A percentile compares a stretch with the other conserved stretches of the same genome.
These are phyloP conservation scores for Augochlora pura DNA, from an alignment of 1,140 invertebrate species.

Conservation along the genomic window DNA sequence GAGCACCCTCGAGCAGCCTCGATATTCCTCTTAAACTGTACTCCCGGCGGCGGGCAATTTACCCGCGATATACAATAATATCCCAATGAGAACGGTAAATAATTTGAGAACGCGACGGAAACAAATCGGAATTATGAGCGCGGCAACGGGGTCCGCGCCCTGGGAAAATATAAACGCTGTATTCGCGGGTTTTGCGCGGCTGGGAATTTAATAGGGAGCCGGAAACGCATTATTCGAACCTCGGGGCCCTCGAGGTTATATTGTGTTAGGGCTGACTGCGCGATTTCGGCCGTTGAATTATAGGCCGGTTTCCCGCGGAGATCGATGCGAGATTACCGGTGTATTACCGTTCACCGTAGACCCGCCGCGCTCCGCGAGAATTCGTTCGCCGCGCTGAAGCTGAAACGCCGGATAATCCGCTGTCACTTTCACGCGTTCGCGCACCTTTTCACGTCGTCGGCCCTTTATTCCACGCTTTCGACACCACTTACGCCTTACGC, in stretches of 20 bases:
- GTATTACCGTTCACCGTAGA: neutral
- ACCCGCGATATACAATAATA: too few relatives aligned
- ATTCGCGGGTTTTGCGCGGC: conserved; percentile 17
- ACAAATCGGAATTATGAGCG: conserved; percentile 14
- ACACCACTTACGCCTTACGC: neutral
- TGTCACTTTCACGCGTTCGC: conserved; percentile 9
- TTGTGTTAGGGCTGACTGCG: conserved; percentile 29
- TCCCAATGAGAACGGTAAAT: conserved; percentile 9
- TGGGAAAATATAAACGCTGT: conserved; percentile 34
- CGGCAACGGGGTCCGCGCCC: too few relatives aligned
- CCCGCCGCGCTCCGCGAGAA: neutral
- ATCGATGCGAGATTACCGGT: conserved; percentile 19
- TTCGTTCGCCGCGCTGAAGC: conserved; percentile 8
- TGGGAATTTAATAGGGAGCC: conserved; percentile 15
- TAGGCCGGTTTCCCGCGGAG: neutral
- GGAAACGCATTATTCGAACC: neutral
- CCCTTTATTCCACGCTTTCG: neutral
- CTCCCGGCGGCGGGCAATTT: too few relatives aligned
- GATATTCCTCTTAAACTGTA: too few relatives aligned
- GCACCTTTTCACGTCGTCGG: neutral
- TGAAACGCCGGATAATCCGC: neutral
- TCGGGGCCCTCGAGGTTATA: neutral
- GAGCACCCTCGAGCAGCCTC: too few relatives aligned
- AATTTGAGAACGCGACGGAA: neutral
- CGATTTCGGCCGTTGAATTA: conserved; percentile 29